Conservation (phyloP, 2,888 invertebrate species). For the Acrocyrtus sp. region DNA sequence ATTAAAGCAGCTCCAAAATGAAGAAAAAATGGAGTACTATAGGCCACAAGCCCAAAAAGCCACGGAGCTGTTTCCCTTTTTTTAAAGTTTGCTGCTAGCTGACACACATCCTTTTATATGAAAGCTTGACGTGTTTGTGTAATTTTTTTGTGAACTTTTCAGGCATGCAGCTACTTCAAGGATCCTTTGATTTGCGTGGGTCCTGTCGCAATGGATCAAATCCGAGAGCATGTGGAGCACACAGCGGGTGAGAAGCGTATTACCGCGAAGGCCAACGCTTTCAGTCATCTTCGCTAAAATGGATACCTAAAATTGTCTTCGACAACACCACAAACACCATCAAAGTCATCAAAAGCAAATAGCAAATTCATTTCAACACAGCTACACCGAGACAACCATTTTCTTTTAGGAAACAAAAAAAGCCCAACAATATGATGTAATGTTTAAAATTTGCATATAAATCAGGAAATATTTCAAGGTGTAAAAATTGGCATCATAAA, state of each 20-base stretch:
- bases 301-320: too few species aligned
- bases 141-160: constrained; percentile 48
- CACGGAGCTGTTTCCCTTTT: too few species aligned
- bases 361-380: neutral
- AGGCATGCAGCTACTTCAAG: constrained; percentile 92
- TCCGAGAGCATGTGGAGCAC: constrained; percentile 77
- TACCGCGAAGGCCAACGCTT: constrained; percentile 68
- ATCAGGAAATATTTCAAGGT: too few species aligned
- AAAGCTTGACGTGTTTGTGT: too few species aligned
- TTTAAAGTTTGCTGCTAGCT: too few species aligned
- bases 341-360: neutral
- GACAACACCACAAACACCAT: constrained; percentile 1
- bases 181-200: constrained; percentile 89
- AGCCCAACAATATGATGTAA: too few species aligned
- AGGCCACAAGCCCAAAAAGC: too few species aligned
- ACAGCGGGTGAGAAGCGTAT: constrained; percentile 85
- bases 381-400: neutral
- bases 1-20: too few species aligned
- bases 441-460: too few species aligned
- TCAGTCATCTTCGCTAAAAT: constrained; percentile 63
- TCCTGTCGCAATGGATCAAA: constrained; percentile 82
- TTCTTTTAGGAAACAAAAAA: neutral
- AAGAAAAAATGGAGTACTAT: too few species aligned
- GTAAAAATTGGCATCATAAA: too few species aligned
- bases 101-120: too few species aligned